These are phyloP conservation scores for Andrena chrysosceles DNA, from an alignment of 2,888 invertebrate species.

Conservation along the genomic window DNA sequence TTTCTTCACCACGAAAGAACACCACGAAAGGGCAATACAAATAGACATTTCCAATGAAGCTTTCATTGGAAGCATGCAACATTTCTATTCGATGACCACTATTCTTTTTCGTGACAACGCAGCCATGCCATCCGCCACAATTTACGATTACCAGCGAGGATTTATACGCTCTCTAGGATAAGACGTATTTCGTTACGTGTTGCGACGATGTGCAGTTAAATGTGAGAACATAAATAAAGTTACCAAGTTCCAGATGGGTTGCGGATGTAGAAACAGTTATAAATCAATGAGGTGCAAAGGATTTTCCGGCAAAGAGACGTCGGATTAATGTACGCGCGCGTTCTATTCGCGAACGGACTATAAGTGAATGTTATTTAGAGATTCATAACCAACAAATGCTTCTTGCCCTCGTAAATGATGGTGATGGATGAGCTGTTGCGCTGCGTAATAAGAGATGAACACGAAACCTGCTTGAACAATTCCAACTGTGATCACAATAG, in stretches of 20 bases:
- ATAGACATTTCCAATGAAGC: neutral
- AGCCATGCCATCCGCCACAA: too few species aligned
- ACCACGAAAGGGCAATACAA: neutral
- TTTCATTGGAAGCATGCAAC: neutral
- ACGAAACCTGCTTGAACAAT: constrained; percentile 27
- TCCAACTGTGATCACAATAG: constrained; percentile 45
- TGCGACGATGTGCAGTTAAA: neutral
- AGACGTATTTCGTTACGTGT: neutral
- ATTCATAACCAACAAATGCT: constrained; percentile 43
- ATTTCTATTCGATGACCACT: neutral
- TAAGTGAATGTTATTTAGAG: constrained; percentile 18
- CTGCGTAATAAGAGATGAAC: constrained; percentile 50
- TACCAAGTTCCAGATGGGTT: constrained; percentile 13
- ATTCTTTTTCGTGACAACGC: neutral
- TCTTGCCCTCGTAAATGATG: constrained; percentile 48
- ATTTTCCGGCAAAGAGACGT: constrained; percentile 39
- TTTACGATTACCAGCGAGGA: constrained; percentile 2
- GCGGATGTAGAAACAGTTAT: constrained; percentile 36
- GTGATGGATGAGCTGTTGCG: constrained; percentile 57
- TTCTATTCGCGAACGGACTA: constrained; percentile 20
- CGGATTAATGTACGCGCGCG: constrained; percentile 21
- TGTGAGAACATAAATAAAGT: constrained; percentile 35
- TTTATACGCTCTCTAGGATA: constrained; percentile 10
- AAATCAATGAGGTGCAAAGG: constrained; percentile 46
- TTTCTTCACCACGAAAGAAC: neutral